Conservation (phyloP, 2,797 vertebrate species). For the Benthosema pterotum region DNA sequence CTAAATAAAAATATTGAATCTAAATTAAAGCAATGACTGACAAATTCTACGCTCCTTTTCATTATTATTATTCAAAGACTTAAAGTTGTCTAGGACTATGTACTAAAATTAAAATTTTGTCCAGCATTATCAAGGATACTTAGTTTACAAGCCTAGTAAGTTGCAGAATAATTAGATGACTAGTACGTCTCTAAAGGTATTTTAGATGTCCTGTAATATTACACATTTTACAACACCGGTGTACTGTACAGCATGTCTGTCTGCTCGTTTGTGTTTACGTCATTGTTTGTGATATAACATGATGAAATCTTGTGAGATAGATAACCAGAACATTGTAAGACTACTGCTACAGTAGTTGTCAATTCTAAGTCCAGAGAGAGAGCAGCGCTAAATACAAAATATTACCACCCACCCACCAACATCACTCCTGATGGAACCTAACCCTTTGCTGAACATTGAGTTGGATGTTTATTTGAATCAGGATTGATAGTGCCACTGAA, state of each 20-base stretch:
- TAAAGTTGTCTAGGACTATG: conserved; percentile 51
- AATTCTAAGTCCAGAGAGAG: conserved; percentile 60
- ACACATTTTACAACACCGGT: conserved; percentile 54
- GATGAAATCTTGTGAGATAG: conserved; percentile 53
- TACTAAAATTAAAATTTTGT: conserved; percentile 18
- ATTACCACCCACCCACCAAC: too few relatives aligned
- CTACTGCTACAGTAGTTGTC: conserved; percentile 60
- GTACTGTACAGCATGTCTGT: conserved; percentile 20
- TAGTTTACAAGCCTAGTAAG: conserved; percentile 52
- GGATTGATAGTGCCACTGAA: conserved; percentile 45
- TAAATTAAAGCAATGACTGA: conserved; percentile 54
- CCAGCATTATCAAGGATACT: conserved; percentile 50
- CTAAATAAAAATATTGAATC: conserved; percentile 40
- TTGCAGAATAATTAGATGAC: conserved; percentile 48
- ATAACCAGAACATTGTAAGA: conserved; percentile 57
- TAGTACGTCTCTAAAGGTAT: conserved; percentile 43
- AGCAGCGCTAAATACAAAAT: conserved; percentile 44
- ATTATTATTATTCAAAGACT: conserved; percentile 56
- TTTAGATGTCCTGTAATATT: conserved; percentile 59
- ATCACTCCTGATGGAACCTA: background rate
- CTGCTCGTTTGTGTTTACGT: conserved; percentile 31
- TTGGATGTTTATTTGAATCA: conserved; percentile 1
- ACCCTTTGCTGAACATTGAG: background rate
- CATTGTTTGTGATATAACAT: conserved; percentile 66
- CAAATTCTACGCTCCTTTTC: conserved; percentile 33